Evolutionary conservation across 2,113 vertebrate genomes (phyloP), one percentile per base, ranked within the genome.

Genomic region (Grallaria varia): DNA sequence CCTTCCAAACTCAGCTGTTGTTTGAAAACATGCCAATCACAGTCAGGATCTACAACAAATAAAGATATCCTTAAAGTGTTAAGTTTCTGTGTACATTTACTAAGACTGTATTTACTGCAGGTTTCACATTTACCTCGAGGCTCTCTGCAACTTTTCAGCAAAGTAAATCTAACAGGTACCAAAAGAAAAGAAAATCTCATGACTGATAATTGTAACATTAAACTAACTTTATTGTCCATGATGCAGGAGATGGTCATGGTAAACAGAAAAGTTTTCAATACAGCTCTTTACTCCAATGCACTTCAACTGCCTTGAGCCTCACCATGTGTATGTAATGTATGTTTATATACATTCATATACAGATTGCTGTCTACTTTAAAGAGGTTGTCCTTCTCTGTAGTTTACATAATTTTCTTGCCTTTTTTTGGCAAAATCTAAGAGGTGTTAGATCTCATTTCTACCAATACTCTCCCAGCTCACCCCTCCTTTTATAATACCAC

Each of bases 101-200:
- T 85, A 62, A 96, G 95, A 74, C 94, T 13, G 24, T 33, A 82
- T 60, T 93, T 72, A 87, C 39, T 62, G 14, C 22, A 49, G 30
- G 66, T 91, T 93, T 96, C 93, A 89, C 37, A 42, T 89, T 94
- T 58, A 66, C 77, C 60, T 86, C 79, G 84, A 91, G 88, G 72
- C 8, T 78, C 30, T 82, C 62, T 76, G 42, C 68, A 74, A 35
- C 12, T 78, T 92, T 69, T 80, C 79, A 89, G 44, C 71, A 78
- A 94, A 96, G 79, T 79, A 93, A 94, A 86, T 25, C 23, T 52
- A 94, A 92, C 69, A 49, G 20, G 30, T 45, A 35, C 77, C 14
- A 78, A 93, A 69, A 88, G 30, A 53, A 86, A 88, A 68, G 45
- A 16, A 59, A 74, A 64, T 56, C 72, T 78, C 11, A 19, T 23